phyloP scores from a whole-genome alignment of 37 sponge, comb jelly and placozoan genomes.

The Dysidea cf. avara region DNA sequence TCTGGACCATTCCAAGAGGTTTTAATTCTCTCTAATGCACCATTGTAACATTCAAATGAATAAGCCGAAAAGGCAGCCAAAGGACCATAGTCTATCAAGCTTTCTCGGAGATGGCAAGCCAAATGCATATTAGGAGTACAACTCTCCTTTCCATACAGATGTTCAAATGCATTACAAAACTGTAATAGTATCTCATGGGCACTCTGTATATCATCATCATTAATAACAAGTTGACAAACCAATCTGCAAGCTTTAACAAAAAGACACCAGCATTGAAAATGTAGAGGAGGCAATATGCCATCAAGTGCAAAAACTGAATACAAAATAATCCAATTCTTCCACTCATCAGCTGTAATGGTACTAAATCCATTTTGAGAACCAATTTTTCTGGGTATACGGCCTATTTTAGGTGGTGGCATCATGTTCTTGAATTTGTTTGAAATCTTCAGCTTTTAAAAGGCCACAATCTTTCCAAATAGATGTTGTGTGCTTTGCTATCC shows the following conservation, averaged over 20 bases:
- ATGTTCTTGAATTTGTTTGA: slow-evolving; percentile 21
- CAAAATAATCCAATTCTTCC: no score
- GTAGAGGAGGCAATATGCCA: slow-evolving; percentile 8
- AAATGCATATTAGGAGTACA: no score
- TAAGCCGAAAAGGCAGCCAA: slow-evolving; percentile 6
- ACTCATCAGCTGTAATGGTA: slow-evolving; percentile 45
- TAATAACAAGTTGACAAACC: no score
- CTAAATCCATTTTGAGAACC: slow-evolving; percentile 3
- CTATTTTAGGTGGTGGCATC: slow-evolving; percentile 10
- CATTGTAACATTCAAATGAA: no score
- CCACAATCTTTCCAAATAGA: slow-evolving; percentile 23
- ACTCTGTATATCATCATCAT: no score
- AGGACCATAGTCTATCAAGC: no score
- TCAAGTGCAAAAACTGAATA: slow-evolving; percentile 33
- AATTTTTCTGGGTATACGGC: slow-evolving; percentile 35
- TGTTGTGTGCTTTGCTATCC: slow-evolving; percentile 29
- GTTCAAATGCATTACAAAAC: slow-evolving; percentile 28
- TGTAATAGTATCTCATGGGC: no score
- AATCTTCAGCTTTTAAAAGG: not conserved
- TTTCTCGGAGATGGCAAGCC: no score
- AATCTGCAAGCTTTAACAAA: no score
- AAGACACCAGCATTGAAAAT: no score
- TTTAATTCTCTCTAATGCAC: no score
- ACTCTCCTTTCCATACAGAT: slow-evolving; percentile 5
- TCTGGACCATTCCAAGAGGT: no score